Conservation (phyloP, 2,888 invertebrate genomes). For the Gisinianus flammeolus region DNA sequence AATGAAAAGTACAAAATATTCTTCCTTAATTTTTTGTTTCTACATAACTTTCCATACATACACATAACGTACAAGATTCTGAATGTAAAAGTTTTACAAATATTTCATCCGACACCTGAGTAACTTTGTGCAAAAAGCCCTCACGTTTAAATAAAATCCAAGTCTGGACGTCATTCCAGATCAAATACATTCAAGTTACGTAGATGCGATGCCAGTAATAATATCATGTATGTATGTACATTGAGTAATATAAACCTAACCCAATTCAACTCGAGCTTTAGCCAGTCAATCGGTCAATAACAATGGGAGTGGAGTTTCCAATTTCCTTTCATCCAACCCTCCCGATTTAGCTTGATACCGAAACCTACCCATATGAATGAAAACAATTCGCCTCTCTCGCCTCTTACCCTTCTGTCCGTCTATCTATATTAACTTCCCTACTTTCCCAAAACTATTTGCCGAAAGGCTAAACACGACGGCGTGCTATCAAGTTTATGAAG, state of each 20-base stretch:
- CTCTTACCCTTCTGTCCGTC: slow-evolving; percentile 17
- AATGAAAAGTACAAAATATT: background rate
- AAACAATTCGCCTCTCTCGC: slow-evolving; percentile 26
- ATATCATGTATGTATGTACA: background rate
- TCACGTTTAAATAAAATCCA: background rate
- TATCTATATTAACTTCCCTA: slow-evolving; percentile 29
- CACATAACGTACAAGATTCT: too few relatives aligned
- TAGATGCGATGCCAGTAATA: background rate
- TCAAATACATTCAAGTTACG: background rate
- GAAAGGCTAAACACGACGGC: slow-evolving; percentile 47
- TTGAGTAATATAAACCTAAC: slow-evolving; percentile 7
- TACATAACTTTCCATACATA: background rate
- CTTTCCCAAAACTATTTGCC: slow-evolving; percentile 45
- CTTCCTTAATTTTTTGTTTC: background rate
- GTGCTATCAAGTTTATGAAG: slow-evolving; percentile 40
- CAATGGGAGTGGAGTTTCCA: slow-evolving; percentile 22
- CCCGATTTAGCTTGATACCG: slow-evolving; percentile 31
- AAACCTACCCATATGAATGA: slow-evolving; percentile 17
- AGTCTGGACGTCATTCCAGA: background rate
- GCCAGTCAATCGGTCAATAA: slow-evolving; percentile 36
- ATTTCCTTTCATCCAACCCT: slow-evolving; percentile 36
- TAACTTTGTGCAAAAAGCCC: background rate
- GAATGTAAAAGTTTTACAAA: background rate
- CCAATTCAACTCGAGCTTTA: slow-evolving; percentile 17
- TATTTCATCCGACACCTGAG: background rate